Evolutionary conservation across 2,113 vertebrate species (phyloP).

Genomic region (Riparia riparia): DNA sequence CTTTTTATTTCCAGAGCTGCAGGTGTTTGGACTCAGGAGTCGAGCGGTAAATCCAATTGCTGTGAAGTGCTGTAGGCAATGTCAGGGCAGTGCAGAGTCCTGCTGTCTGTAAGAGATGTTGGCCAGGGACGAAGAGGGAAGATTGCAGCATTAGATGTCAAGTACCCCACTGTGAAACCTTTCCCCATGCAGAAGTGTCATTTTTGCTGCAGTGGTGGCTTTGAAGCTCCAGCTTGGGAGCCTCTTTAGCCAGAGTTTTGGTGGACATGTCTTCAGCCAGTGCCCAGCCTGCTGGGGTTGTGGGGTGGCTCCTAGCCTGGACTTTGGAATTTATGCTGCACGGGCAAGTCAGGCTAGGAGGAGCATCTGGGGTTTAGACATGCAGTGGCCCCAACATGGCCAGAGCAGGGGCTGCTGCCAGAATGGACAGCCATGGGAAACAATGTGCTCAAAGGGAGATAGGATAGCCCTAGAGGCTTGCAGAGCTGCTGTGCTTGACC

Average conservation of each 20-base stretch:
- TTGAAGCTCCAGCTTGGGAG: background rate
- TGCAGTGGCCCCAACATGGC: rapidly evolving
- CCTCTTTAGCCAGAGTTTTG: background rate
- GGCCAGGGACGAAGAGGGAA: background rate
- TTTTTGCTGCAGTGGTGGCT: background rate
- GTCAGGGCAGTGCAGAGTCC: background rate
- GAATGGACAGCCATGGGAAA: background rate
- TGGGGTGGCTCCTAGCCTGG: background rate
- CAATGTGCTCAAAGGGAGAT: rapidly evolving
- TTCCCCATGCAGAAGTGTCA: background rate
- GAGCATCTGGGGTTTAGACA: background rate
- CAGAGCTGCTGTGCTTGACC: background rate
- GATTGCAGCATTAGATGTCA: background rate
- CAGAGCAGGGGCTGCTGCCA: background rate
- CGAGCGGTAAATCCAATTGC: rapidly evolving
- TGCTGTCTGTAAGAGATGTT: background rate
- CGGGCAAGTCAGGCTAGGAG: background rate
- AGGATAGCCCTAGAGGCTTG: background rate
- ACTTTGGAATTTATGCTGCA: background rate
- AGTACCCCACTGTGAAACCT: background rate
- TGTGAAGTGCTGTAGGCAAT: background rate
- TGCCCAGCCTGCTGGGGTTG: background rate
- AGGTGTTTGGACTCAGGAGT: background rate
- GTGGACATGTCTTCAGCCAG: background rate
- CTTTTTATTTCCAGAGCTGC: background rate